Percentiles rank a stretch among this genome's conserved stretches.
Conservation (phyloP, 2,888 invertebrate species). For the Ennomos fuscantarius region DNA sequence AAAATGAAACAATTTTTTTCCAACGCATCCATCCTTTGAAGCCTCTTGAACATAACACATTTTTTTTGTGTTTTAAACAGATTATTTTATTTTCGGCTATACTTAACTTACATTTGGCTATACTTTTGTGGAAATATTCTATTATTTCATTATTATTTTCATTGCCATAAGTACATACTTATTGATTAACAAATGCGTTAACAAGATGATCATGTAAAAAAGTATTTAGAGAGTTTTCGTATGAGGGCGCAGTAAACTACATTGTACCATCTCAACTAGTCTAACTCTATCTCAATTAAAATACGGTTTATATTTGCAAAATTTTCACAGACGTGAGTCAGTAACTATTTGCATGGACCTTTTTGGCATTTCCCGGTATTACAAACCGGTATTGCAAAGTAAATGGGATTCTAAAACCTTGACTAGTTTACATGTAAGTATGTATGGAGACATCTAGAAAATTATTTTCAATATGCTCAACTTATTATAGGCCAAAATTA, state of each 20-base stretch:
- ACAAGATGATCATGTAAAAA: no score
- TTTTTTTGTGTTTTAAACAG: no score
- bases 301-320: background rate
- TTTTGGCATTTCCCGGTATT: slow-evolving; percentile 33
- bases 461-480: slow-evolving; percentile 1
- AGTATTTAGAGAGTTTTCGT: no score
- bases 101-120: no score
- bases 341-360: slow-evolving; percentile 18
- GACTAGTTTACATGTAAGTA: slow-evolving; percentile 2
- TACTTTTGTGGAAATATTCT: no score
- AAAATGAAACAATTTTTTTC: no score
- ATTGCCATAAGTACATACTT: no score
- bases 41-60: no score
- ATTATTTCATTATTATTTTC: no score
- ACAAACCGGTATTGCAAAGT: slow-evolving; percentile 25
- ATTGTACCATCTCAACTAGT: slow-evolving; percentile 14
- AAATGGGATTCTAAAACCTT: slow-evolving; percentile 19
- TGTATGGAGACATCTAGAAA: background rate
- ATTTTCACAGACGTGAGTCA: slow-evolving; percentile 19
- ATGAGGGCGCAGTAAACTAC: slow-evolving; percentile 14
- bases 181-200: no score
- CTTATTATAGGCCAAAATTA: background rate
- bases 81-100: no score
- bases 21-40: no score
- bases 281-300: background rate